These are phyloP conservation scores for Anabas testudineus DNA, from an alignment of 2,797 vertebrate genomes.

Conservation along the genomic window DNA sequence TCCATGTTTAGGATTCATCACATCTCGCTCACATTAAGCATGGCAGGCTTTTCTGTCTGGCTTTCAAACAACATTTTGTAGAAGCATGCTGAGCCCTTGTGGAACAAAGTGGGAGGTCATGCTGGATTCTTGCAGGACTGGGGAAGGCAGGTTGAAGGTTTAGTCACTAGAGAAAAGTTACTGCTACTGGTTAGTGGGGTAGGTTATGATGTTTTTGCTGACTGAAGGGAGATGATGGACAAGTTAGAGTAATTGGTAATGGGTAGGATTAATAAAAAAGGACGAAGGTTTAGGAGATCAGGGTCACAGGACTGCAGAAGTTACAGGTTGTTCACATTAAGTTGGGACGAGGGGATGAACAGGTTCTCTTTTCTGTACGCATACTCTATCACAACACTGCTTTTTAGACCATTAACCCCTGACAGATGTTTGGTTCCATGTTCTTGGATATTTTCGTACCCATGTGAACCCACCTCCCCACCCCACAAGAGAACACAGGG, in stretches of 20 bases:
- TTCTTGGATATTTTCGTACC: conserved; percentile 75
- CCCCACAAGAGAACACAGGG: conserved; percentile 65
- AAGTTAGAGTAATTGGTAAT: neutral
- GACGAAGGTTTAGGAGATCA: neutral
- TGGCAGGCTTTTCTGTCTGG: neutral
- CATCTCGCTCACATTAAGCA: neutral
- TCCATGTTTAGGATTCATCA: neutral
- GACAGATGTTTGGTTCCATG: conserved; percentile 77
- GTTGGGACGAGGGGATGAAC: conserved; percentile 52
- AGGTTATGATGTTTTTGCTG: neutral
- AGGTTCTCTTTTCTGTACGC: conserved; percentile 67
- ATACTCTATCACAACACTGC: conserved; percentile 77
- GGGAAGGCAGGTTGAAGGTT: neutral
- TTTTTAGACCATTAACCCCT: conserved; percentile 64
- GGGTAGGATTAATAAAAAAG: neutral
- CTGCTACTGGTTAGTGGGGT: neutral
- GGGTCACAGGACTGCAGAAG: conserved; percentile 19
- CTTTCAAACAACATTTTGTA: neutral
- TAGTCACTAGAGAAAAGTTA: neutral
- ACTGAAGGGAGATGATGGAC: too few relatives aligned
- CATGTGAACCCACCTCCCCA: conserved; percentile 43
- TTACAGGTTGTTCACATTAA: conserved; percentile 37
- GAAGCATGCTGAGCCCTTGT: neutral
- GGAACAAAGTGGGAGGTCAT: neutral
- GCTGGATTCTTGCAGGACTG: neutral